Base-by-base conservation (phyloP, 2,888 invertebrate genomes). In the Polydrusus cervinus region DNA sequence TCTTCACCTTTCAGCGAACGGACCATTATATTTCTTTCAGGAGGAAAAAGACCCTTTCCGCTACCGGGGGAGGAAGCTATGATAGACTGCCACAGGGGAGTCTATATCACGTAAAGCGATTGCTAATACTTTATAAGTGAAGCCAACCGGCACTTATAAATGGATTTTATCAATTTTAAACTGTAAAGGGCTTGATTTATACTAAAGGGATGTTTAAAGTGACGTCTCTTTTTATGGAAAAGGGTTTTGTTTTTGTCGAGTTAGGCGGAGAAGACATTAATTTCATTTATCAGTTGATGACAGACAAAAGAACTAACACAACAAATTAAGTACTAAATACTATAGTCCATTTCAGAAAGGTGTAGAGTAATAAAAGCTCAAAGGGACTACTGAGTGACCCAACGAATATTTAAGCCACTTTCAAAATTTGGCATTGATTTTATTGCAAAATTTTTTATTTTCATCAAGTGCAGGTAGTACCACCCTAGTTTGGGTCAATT, bases 121-220 rank as follows among this genome's bases (percentile, higher is more conserved):
- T 86, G 85, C 85, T 86, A 87, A 87, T 87, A 86, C 87, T 83
- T 86, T 85, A 86, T 86, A 86, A 87, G 86, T 86, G 86, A 86
- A 87, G 84, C 86, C 85, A 84, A 86, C 85, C 87, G 86, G 85
- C 85, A 82, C 84, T 86, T 87, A 86, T 87, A 87, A 87, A 87
- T 87, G 87, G 86, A 87, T 87, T 87, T 87, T 87, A 87, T 87
- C 87, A 87, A 87, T 87, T 87, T 87, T 83, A 86, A 85, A 86
- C 83, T 84, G 81, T 80, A 78, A 81, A 81, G 82, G 81, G 80
- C 81, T 81, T 84, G 85, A 85, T 85, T 84, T 84, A 85, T 83
- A 84, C 81, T 78, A 78, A 81, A 81, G 81, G 79, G 80, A 79
- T 78, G 79, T 72, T 78, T 79, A 79, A 71, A 74, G 66, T 71